Base-by-base conservation (phyloP, 1,140 invertebrate genomes). In the Ericerus pela region DNA sequence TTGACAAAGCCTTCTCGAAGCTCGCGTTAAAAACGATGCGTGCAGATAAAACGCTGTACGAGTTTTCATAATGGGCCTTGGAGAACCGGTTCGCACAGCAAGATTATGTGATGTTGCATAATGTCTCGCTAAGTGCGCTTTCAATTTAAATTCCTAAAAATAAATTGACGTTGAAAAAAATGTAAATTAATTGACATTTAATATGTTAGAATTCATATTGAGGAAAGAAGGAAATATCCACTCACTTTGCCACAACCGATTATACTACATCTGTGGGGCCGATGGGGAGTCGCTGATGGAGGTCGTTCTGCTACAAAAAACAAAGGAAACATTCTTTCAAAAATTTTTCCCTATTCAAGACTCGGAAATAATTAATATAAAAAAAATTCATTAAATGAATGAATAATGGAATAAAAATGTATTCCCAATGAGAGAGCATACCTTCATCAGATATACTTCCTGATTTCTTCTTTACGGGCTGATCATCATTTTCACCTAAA, bases 41-140 rank as follows among this genome's bases (percentile, higher is more conserved):
- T 85, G 81, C 61, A 96, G 74, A 73, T 93, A 96, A 73, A 96
- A 96, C 26, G 92, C 92, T 59, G 92, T 91, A 63, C 92, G 77
- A 36, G 93, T 96, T 73, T 96, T 96, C 88, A 96, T 93, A 0
- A 96, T 87, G 22, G 92, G 91, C 31, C 90, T 74, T 1, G 88
- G 87, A 26, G 85, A 86, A 24, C 85, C 88, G 47, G 76, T 68
- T 4, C 71, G 67, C 24, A 83, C 71, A 52, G 79, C 75, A 22
- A 82, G 69, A 2, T 90, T 90, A 72, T 96, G 92, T 30, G 86
- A 85, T 61, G 85, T 88, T 11, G 89, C 88, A 69, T 91, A 86
- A 72, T 97, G 92, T 58, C 91, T 79, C 54, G 84, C 87, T 58
- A 96, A 72, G 69, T 95, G 90, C 33, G 88, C 82, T 71, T 93